phyloP scores from a whole-genome alignment of 2,888 invertebrate genomes.

The Eurois occulta region DNA sequence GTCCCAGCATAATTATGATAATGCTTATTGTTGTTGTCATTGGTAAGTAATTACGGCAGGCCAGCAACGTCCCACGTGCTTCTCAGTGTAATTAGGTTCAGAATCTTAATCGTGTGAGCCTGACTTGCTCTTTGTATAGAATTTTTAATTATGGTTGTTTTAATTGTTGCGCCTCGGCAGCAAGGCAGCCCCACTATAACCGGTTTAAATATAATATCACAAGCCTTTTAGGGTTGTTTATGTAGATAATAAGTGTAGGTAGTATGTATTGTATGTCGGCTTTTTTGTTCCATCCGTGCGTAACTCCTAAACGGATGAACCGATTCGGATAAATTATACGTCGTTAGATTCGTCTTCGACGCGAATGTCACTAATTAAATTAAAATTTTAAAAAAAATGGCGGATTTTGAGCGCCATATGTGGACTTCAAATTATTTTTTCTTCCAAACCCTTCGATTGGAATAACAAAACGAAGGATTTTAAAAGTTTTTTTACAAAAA shows the following conservation, averaged over 20 bases:
- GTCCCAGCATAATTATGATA: too few species aligned
- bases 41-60: neutral
- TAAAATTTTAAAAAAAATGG: neutral
- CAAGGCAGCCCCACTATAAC: neutral
- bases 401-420: neutral
- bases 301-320: too few species aligned
- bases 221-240: too few species aligned
- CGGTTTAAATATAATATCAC: neutral
- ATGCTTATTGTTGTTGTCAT: too few species aligned
- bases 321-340: neutral
- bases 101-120: neutral
- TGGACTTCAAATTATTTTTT: too few species aligned
- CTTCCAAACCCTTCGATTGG: too few species aligned
- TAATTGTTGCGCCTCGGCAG: neutral
- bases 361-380: neutral
- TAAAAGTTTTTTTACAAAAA: too few species aligned
- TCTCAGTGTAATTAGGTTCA: neutral
- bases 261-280: too few species aligned
- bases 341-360: neutral
- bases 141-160: neutral
- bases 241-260: too few species aligned
- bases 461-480: too few species aligned
- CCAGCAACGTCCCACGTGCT: neutral
- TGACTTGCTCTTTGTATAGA: neutral
- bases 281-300: too few species aligned